A percentile compares a stretch with the other conserved stretches of the same genome.
These are phyloP conservation scores for Mallotus villosus DNA, from an alignment of 2,797 vertebrate species.

Conservation along the genomic window DNA sequence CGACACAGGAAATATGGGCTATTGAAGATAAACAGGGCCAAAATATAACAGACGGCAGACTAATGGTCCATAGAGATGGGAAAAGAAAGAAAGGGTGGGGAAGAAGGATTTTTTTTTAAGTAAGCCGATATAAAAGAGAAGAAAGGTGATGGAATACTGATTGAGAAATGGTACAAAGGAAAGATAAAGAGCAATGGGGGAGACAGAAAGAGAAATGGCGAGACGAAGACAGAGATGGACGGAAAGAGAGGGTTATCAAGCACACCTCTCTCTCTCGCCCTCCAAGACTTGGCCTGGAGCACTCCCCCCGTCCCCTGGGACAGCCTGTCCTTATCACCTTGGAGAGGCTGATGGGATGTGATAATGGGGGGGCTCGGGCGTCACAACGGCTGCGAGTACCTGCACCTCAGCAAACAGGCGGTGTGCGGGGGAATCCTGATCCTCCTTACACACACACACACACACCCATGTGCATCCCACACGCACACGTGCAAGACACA, in stretches of 20 bases:
- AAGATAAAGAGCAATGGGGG: background rate
- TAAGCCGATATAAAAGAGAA: background rate
- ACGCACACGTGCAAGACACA: slow-evolving; percentile 11
- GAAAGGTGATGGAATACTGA: background rate
- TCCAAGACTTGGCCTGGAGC: slow-evolving; percentile 30
- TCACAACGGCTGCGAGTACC: background rate
- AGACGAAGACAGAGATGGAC: background rate
- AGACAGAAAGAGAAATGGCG: background rate
- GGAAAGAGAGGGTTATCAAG: slow-evolving; percentile 7
- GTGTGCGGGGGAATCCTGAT: background rate
- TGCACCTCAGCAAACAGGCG: slow-evolving; percentile 14
- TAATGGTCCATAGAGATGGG: background rate
- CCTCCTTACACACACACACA: background rate
- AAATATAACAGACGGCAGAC: background rate
- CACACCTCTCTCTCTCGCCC: slow-evolving; percentile 19
- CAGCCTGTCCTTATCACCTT: slow-evolving; percentile 39
- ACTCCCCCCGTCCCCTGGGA: slow-evolving; percentile 24
- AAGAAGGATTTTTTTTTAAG: background rate
- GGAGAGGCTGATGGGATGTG: slow-evolving; percentile 20
- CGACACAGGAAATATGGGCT: background rate
- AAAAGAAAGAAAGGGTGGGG: slow-evolving; percentile 28
- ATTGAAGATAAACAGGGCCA: background rate
- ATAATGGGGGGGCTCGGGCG: slow-evolving; percentile 11
- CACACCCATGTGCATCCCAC: background rate
- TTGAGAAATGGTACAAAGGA: background rate